Evolutionary conservation across 2,113 vertebrate genomes (phyloP).

Genomic region (Paraplagusia blochii): DNA sequence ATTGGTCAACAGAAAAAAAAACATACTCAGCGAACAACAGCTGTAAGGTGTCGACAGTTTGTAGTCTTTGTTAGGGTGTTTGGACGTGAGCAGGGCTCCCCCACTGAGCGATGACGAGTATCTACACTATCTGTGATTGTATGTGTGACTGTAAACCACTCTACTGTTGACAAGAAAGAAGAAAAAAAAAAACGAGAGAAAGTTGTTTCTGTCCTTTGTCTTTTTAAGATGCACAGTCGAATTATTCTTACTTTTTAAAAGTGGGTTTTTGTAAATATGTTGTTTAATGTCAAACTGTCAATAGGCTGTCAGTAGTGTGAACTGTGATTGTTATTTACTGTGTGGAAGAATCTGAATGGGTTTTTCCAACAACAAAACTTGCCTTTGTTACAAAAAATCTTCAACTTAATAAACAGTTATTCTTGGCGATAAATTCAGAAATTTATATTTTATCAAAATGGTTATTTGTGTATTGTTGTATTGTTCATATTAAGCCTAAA

Average conservation of each 20-base stretch:
- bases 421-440: conserved; percentile 26
- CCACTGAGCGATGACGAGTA: conserved; percentile 57
- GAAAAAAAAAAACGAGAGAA: conserved; percentile 20
- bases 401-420: conserved; percentile 48
- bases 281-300: conserved; percentile 31
- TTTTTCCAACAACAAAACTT: conserved; percentile 16
- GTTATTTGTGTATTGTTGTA: no score
- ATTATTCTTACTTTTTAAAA: conserved; percentile 6
- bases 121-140: conserved; percentile 12
- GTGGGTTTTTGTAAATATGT: conserved; percentile 49
- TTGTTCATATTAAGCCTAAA: no score
- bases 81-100: conserved; percentile 72
- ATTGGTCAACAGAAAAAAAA: conserved; percentile 19
- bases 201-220: conserved; percentile 14
- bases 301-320: conserved; percentile 37
- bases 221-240: conserved; percentile 40
- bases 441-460: not conserved
- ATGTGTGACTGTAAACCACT: conserved; percentile 66
- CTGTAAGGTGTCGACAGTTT: conserved; percentile 28
- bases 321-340: conserved; percentile 15
- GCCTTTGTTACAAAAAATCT: conserved; percentile 35
- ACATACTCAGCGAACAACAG: conserved; percentile 23
- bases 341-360: not conserved
- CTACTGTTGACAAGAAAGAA: conserved; percentile 55
- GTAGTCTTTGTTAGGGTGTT: conserved; percentile 27